A percentile compares a stretch with the other conserved stretches of the same genome.
phyloP scores from a whole-genome alignment of 1,140 invertebrate species.

The Drosophila ohnishii region DNA sequence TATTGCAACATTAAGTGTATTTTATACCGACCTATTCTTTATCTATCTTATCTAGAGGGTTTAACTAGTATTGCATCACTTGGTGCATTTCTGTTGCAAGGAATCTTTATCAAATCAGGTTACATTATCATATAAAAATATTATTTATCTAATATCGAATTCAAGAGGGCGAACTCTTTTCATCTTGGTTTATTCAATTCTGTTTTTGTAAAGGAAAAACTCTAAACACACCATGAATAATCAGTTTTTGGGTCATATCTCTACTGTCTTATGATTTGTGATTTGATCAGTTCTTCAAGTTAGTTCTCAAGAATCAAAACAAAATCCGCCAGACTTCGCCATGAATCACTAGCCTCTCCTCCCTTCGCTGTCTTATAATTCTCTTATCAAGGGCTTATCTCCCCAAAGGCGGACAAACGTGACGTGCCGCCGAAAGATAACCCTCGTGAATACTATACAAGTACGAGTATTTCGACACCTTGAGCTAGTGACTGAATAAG shows the following conservation, averaged over 20 bases:
- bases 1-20: too few relatives aligned
- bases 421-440: conserved; percentile 15
- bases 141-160: not conserved
- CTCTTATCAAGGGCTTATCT: conserved; percentile 29
- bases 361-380: not conserved
- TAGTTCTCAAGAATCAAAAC: not conserved
- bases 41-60: too few relatives aligned
- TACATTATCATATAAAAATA: not conserved
- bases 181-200: not conserved
- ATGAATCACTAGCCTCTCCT: conserved; percentile 2
- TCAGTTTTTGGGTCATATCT: not conserved
- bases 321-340: not conserved
- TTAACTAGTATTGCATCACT: not conserved
- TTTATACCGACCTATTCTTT: too few relatives aligned
- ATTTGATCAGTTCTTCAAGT: not conserved
- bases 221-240: not conserved
- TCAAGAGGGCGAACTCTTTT: not conserved
- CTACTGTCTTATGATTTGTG: not conserved
- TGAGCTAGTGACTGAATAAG: not conserved
- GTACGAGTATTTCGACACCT: conserved; percentile 14
- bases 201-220: not conserved
- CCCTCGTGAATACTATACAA: conserved; percentile 2
- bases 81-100: not conserved
- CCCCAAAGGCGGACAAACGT: conserved; percentile 16
- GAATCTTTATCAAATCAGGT: conserved; percentile 10